Evolutionary conservation across 2,888 invertebrate species (phyloP).

Genomic region (Heterodera filipjevi): DNA sequence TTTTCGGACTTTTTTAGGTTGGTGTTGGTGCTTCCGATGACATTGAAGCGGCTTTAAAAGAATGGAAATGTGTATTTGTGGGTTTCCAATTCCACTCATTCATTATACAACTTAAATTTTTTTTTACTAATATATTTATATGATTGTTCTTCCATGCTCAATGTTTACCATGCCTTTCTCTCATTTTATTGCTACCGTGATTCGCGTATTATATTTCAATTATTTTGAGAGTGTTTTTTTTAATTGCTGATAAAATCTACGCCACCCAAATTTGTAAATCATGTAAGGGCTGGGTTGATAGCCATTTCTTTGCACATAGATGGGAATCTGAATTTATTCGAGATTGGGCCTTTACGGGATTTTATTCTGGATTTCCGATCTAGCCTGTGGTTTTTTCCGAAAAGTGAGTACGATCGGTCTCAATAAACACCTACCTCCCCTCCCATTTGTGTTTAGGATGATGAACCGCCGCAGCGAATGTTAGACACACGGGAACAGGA

Average conservation of each 20-base stretch:
- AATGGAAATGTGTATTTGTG: not conserved
- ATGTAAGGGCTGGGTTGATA: not conserved
- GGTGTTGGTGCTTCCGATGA: not conserved
- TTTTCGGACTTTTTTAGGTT: constrained; percentile 9
- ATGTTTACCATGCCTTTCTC: not conserved
- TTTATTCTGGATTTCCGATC: too few relatives aligned
- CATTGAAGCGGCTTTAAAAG: not conserved
- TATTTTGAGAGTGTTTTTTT: not conserved
- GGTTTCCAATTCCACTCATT: not conserved
- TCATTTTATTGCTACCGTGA: not conserved
- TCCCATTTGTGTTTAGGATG: too few relatives aligned
- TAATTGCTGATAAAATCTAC: not conserved
- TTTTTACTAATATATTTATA: not conserved
- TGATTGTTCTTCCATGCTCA: not conserved
- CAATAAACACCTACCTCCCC: too few relatives aligned
- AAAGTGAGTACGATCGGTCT: too few relatives aligned
- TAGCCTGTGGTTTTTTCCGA: too few relatives aligned
- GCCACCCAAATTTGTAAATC: not conserved
- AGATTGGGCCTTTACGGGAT: too few relatives aligned
- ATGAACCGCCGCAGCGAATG: too few relatives aligned
- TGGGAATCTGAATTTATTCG: too few relatives aligned
- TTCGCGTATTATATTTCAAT: not conserved
- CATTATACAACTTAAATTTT: not conserved
- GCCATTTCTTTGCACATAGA: too few relatives aligned
- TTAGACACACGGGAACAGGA: not conserved